Evolutionary conservation across 2,113 vertebrate genomes (phyloP).

Genomic region (Labeo rohita): DNA sequence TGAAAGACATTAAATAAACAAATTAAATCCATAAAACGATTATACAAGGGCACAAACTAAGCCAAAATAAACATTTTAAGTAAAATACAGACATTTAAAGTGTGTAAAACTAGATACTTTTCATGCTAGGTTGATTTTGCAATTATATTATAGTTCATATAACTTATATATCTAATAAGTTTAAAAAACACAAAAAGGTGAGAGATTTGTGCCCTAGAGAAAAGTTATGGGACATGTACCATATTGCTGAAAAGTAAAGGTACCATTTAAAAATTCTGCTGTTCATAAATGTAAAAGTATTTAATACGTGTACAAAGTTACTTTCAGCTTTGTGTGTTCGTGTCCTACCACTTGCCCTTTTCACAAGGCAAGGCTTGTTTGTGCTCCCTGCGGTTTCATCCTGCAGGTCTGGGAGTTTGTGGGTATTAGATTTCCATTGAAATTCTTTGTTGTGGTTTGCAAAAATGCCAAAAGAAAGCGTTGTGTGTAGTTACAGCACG

Average conservation of each 20-base stretch:
- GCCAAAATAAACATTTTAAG: not conserved
- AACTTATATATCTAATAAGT: not conserved
- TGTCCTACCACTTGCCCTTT: not conserved
- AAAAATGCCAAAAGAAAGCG: not conserved
- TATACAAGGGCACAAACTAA: not conserved
- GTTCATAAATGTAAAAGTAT: not conserved
- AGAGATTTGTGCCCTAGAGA: not conserved
- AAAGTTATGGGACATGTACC: not conserved
- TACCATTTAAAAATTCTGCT: not conserved
- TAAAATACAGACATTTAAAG: not conserved
- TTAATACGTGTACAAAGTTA: not conserved
- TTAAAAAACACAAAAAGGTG: not conserved
- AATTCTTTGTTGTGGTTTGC: slow-evolving; percentile 29
- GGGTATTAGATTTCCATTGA: slow-evolving; percentile 25
- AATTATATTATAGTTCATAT: not conserved
- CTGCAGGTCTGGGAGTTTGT: not conserved
- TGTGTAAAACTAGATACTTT: not conserved
- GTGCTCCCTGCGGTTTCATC: slow-evolving; percentile 21
- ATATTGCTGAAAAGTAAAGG: not conserved
- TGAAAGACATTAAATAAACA: not conserved
- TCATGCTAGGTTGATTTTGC: not conserved
- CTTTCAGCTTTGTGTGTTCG: not conserved
- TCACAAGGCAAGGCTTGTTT: slow-evolving; percentile 24
- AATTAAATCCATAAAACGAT: not conserved
- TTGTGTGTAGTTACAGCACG: not conserved